Conservation (phyloP, 2,113 vertebrate species). For the Colius striatus region DNA sequence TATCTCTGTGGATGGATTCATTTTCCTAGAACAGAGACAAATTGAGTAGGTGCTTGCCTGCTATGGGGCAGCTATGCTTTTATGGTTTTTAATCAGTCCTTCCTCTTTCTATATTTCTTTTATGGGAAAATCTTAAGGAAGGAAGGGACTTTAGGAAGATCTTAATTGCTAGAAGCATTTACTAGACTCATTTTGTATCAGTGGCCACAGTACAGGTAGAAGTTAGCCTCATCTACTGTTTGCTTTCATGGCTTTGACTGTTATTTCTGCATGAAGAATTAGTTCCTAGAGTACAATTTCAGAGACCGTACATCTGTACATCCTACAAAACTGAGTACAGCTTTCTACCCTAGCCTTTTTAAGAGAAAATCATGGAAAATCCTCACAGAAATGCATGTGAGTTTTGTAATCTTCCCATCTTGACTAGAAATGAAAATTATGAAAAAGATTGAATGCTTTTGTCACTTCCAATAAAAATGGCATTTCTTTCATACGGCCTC, state of each 20-base stretch:
- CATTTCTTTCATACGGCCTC: neutral
- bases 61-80: neutral
- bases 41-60: neutral
- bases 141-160: neutral
- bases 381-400: neutral
- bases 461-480: neutral
- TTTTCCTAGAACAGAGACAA: neutral
- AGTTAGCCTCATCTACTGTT: neutral
- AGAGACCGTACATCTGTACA: neutral
- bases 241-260: neutral
- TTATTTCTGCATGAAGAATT: neutral
- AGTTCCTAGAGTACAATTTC: neutral
- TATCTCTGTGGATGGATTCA: neutral
- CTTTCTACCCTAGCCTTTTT: neutral
- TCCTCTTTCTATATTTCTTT: neutral
- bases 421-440: neutral
- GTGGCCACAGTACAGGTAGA: neutral
- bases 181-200: neutral
- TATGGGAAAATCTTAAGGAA: neutral
- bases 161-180: conserved; percentile 22
- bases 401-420: neutral
- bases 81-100: neutral
- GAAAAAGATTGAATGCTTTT: neutral
- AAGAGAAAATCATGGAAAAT: neutral
- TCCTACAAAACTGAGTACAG: neutral